These are phyloP conservation scores for Julus scanicus DNA, from an alignment of 2,888 invertebrate genomes.

Conservation along the genomic window DNA sequence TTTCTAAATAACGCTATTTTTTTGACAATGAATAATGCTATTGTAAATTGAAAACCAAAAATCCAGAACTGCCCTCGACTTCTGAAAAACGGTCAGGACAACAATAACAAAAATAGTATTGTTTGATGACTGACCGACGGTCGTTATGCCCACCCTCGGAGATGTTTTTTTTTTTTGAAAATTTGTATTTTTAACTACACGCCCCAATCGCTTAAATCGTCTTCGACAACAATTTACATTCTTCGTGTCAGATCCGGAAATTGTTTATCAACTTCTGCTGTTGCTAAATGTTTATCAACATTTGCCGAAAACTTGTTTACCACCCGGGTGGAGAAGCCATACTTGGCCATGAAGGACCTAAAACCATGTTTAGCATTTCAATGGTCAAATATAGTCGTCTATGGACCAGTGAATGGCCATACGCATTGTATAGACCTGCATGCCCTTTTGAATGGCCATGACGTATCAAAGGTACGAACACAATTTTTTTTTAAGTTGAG, in stretches of 20 bases:
- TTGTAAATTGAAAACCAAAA: not conserved
- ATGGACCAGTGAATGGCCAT: too few species aligned
- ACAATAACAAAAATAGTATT: constrained; percentile 30
- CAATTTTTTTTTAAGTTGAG: too few species aligned
- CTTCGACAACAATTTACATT: not conserved
- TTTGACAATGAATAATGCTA: constrained; percentile 26
- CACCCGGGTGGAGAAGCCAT: too few species aligned
- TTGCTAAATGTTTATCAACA: too few species aligned
- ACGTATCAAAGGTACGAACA: too few species aligned
- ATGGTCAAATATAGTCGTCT: too few species aligned
- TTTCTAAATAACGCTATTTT: constrained; percentile 2
- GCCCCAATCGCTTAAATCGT: not conserved
- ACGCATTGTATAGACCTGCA: too few species aligned
- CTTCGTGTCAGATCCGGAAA: not conserved
- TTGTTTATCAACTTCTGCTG: too few species aligned
- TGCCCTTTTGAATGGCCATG: too few species aligned
- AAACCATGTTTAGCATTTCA: too few species aligned
- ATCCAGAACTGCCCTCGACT: not conserved
- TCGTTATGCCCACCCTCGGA: not conserved
- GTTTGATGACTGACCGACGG: not conserved
- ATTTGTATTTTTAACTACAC: not conserved
- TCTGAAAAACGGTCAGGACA: not conserved
- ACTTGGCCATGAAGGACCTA: too few species aligned
- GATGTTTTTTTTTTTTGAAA: not conserved
- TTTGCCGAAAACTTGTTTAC: too few species aligned